These are phyloP conservation scores for Coreius guichenoti DNA, from an alignment of 2,797 vertebrate species.

Conservation along the genomic window DNA sequence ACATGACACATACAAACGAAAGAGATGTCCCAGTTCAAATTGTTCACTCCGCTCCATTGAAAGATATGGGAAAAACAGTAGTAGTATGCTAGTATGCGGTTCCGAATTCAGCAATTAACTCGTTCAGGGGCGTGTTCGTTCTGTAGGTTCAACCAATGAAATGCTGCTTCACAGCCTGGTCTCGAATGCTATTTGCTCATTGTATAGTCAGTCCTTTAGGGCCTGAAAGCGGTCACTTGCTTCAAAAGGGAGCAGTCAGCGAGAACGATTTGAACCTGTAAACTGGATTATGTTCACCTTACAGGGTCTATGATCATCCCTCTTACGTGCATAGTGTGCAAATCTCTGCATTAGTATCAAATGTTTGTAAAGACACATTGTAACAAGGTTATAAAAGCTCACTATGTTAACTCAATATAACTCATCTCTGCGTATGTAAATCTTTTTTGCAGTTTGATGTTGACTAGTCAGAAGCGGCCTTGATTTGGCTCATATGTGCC, in stretches of 20 bases:
- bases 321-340: neutral
- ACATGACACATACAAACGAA: too few relatives aligned
- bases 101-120: neutral
- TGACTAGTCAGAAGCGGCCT: neutral
- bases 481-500: neutral
- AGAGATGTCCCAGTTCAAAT: too few relatives aligned
- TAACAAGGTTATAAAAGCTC: neutral
- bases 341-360: neutral
- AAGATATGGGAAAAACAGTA: too few relatives aligned
- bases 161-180: neutral
- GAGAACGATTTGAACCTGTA: neutral
- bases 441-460: conserved; percentile 24
- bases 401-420: neutral
- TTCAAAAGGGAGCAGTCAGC: neutral
- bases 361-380: neutral
- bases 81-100: too few relatives aligned
- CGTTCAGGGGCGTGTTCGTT: neutral
- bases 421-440: neutral
- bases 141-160: neutral
- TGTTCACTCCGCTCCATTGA: too few relatives aligned
- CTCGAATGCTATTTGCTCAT: neutral
- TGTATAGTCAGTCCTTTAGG: neutral
- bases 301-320: neutral
- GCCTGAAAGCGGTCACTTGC: neutral
- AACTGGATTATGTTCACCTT: neutral